These are phyloP conservation scores for Drosophila rellima DNA, from an alignment of 2,888 invertebrate species.

Conservation along the genomic window DNA sequence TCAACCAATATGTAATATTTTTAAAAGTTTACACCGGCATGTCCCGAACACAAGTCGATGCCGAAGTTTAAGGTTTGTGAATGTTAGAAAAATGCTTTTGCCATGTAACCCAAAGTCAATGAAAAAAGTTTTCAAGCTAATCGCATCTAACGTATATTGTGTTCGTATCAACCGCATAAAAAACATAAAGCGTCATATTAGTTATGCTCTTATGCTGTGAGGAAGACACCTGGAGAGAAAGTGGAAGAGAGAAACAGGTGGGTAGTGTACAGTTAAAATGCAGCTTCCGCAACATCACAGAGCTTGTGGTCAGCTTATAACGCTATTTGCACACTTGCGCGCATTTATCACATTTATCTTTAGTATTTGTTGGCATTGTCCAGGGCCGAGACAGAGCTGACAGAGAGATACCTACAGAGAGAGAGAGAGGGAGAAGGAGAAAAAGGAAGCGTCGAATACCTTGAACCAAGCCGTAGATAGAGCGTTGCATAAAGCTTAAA, in stretches of 20 bases:
- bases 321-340: conserved; percentile 69
- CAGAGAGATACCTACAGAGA: neutral
- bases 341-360: conserved; percentile 80
- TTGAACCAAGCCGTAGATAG: conserved; percentile 63
- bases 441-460: conserved; percentile 39
- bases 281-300: conserved; percentile 43
- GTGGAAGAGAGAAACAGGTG: neutral
- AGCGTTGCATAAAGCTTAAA: conserved; percentile 67
- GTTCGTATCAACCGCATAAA: conserved; percentile 3
- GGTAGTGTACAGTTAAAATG: conserved; percentile 16
- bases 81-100: conserved; percentile 1
- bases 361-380: conserved; percentile 50
- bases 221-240: neutral
- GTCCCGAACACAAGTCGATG: neutral
- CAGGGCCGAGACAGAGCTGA: conserved; percentile 17
- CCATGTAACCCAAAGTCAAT: conserved; percentile 1
- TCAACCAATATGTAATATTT: neutral
- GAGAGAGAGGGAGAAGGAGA: neutral
- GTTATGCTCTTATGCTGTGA: conserved; percentile 32
- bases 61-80: neutral
- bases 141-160: neutral
- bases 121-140: conserved; percentile 8
- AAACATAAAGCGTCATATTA: conserved; percentile 47
- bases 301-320: conserved; percentile 77
- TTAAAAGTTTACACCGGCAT: neutral